A percentile compares a stretch with the other conserved stretches of the same genome.
Conservation (phyloP, 2,113 vertebrate genomes). For the Aspiorhynchus laticeps region DNA sequence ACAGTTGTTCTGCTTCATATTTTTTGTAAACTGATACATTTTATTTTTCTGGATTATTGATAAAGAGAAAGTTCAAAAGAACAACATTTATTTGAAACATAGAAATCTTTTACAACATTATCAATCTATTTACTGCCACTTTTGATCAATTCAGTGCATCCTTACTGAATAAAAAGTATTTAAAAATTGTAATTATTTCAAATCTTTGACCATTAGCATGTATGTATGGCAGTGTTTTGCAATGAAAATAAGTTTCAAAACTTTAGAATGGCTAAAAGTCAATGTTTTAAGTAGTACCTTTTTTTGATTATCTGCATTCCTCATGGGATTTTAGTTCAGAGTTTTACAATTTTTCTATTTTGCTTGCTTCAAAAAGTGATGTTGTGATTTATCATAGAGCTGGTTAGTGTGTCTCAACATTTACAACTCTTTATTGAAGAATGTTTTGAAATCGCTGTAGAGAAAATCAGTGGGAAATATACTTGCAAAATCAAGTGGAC, state of each 20-base stretch:
- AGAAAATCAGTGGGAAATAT: background rate
- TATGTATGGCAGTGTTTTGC: background rate
- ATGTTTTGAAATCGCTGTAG: background rate
- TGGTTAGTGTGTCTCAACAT: background rate
- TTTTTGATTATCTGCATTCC: background rate
- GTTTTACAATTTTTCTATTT: background rate
- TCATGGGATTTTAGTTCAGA: background rate
- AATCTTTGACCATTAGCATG: too few relatives aligned
- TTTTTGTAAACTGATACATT: background rate
- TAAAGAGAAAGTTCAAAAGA: too few relatives aligned
- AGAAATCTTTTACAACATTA: background rate
- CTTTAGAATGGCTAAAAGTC: background rate
- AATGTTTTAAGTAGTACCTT: background rate
- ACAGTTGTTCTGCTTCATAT: background rate
- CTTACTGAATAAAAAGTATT: background rate
- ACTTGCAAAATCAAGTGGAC: background rate
- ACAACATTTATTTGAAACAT: background rate
- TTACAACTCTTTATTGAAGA: background rate
- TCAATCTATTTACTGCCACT: background rate
- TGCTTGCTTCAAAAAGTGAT: background rate
- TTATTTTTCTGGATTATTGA: too few relatives aligned
- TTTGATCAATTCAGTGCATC: background rate
- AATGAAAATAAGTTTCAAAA: background rate
- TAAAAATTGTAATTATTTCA: background rate
- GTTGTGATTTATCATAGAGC: background rate